Evolutionary conservation across 2,888 invertebrate species (phyloP), one percentile per base, ranked within the genome.

Genomic region (Diaphora mendica): DNA sequence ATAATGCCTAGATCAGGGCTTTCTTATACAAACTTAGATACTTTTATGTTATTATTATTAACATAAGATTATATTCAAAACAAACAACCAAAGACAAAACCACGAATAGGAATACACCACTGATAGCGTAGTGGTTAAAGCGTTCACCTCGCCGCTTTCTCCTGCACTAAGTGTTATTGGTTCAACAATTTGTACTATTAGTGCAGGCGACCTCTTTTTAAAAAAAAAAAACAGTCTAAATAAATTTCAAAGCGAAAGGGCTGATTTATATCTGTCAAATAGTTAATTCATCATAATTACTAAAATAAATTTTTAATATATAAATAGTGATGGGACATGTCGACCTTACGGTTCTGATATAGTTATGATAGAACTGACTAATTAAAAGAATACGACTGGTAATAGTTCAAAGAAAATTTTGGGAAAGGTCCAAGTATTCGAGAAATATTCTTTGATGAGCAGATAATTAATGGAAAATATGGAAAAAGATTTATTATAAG

Each of bases 311-410:
- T 62, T 62, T 62, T 62, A 30, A 30, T 62, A 17, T 30, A 17
- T 62, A 62, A 5, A 17, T 62, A 62, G 8, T 62, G 30, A 62
- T 62, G 30, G 30, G 30, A 62, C 17, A 62, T 79, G 79, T 74
- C 78, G 11, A 35, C 35, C 11, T 30, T 67, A 76, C 64, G 62
- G 69, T 75, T 55, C 30, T 66, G 71, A 65, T 71, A 48, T 23
- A 62, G 77, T 75, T 82, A 71, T 70, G 66, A 82, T 80, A 71
- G 64, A 64, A 79, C 69, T 39, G 48, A 73, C 76, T 77, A 79
- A 84, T 82, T 79, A 81, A 76, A 59, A 64, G 55, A 72, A 72
- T 75, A 65, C 78, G 71, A 76, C 78, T 79, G 73, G 75, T 74
- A 69, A 73, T 78, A 77, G 77, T 74, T 76, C 72, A 59, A 78